Evolutionary conservation across 2,113 vertebrate genomes (phyloP), one percentile per base, ranked within the genome.

Genomic region (Xiphias gladius): DNA sequence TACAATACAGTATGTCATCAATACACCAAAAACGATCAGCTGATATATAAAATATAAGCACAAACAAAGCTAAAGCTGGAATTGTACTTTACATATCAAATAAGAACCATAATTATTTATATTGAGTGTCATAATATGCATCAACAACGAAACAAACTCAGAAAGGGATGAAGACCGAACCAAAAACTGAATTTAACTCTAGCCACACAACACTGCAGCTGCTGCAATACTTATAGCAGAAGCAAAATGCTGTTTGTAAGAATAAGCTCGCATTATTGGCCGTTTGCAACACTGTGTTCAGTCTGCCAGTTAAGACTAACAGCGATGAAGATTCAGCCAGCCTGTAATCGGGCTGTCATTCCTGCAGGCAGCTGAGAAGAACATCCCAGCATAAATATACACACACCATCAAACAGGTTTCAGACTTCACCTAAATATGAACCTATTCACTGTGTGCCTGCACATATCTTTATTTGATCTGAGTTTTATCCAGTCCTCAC

Each of bases 331-430:
- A 83, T 76, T 84, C 82, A 70, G 68, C 57, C 74, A 59, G 82
- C 26, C 82, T 85, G 54, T 89, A 88, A 91, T 88, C 74, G 79
- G 80, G 84, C 90, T 89, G 89, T 92, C 91, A 90, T 88, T 89
- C 86, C 76, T 24, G 70, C 86, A 87, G 87, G 87, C 88, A 82
- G 85, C 87, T 76, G 66, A 79, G 75, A 17, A 88, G 86, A 92
- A 88, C 84, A 88, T 83, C 86, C 87, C 83, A 69, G 82, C 81
- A 88, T 83, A 88, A 87, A 90, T 84, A 87, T 74, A 83, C 85
- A 85, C 74, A 88, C 83, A 67, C 73, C 80, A 80, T 89, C 85
- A 90, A 86, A 88, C 89, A 79, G 83, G 79, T 79, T 81, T 76
- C 81, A 85, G 82, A 88, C 83, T 86, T 79, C 80, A 82, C 80